Conservation (phyloP, 2,888 invertebrate genomes). For the Andrena camellia region DNA sequence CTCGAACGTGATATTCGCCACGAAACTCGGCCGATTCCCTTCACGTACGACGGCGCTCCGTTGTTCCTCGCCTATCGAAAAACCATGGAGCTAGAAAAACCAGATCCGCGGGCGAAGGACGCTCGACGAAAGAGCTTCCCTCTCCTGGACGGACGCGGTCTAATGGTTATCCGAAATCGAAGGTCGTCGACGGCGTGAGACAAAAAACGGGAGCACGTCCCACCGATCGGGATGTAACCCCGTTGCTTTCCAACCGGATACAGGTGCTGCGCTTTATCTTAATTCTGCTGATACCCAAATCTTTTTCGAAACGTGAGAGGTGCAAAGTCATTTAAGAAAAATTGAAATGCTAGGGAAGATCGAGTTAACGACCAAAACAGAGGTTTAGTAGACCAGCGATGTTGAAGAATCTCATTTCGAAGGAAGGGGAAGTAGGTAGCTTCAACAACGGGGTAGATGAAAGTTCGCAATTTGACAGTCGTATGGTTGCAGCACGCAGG, state of each 20-base stretch:
- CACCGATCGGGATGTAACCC: slow-evolving; percentile 10
- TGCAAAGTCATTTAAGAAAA: too few relatives aligned
- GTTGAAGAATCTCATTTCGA: too few relatives aligned
- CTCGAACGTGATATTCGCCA: slow-evolving; percentile 22
- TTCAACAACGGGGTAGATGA: too few relatives aligned
- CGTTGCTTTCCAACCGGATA: not conserved
- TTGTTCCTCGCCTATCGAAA: slow-evolving; percentile 17
- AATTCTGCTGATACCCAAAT: not conserved
- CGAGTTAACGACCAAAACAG: too few relatives aligned
- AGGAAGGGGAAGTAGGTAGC: too few relatives aligned
- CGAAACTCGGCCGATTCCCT: slow-evolving; percentile 9
- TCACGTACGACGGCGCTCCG: slow-evolving; percentile 25
- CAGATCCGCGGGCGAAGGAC: slow-evolving; percentile 33
- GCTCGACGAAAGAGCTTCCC: slow-evolving; percentile 33
- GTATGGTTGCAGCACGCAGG: not conserved
- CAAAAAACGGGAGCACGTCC: slow-evolving; percentile 29
- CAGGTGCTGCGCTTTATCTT: not conserved
- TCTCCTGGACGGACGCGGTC: slow-evolving; percentile 17
- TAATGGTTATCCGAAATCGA: slow-evolving; percentile 57
- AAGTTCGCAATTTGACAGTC: not conserved
- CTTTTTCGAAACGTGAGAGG: too few relatives aligned
- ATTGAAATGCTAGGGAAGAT: too few relatives aligned
- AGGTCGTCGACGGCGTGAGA: slow-evolving; percentile 11
- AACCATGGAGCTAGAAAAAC: not conserved
- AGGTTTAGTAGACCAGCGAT: too few relatives aligned